Percentiles rank a stretch among this genome's conserved stretches.
phyloP scores from a whole-genome alignment of 2,113 vertebrate genomes.

The Tringa solitaria region DNA sequence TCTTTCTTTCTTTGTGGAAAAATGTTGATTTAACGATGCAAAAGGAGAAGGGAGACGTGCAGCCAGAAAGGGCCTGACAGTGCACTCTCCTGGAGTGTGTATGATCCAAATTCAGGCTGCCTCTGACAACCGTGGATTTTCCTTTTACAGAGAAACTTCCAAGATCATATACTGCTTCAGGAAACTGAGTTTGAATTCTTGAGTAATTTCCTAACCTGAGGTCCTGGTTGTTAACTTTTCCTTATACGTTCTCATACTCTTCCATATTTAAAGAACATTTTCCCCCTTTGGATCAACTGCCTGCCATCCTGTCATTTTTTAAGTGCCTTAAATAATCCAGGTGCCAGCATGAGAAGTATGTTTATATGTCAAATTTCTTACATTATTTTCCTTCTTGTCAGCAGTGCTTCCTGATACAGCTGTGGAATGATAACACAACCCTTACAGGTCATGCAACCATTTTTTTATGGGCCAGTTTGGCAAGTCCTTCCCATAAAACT shows the following conservation, averaged over 20 bases:
- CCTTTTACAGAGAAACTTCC: not conserved
- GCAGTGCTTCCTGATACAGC: not conserved
- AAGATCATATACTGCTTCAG: not conserved
- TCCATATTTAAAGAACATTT: constrained; percentile 3
- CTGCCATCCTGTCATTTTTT: not conserved
- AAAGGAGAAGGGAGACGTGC: not conserved
- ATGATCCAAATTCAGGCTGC: not conserved
- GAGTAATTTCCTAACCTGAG: not conserved
- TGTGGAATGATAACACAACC: not conserved
- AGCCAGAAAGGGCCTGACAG: not conserved
- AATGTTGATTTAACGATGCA: not conserved
- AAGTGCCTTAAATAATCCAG: constrained; percentile 6
- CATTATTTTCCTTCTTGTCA: constrained; percentile 5
- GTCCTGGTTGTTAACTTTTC: not conserved
- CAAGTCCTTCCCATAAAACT: not conserved
- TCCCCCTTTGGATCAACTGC: not conserved
- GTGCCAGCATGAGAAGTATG: not conserved
- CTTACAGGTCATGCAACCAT: not conserved
- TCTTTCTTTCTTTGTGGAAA: not conserved
- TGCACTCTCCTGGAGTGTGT: accelerated
- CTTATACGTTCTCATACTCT: constrained; percentile 12
- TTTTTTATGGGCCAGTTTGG: not conserved
- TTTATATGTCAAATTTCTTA: constrained; percentile 10
- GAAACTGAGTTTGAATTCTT: not conserved
- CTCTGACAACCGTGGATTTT: not conserved